These are phyloP conservation scores for Pleuronectes platessa DNA, from an alignment of 2,113 vertebrate genomes.

Conservation along the genomic window DNA sequence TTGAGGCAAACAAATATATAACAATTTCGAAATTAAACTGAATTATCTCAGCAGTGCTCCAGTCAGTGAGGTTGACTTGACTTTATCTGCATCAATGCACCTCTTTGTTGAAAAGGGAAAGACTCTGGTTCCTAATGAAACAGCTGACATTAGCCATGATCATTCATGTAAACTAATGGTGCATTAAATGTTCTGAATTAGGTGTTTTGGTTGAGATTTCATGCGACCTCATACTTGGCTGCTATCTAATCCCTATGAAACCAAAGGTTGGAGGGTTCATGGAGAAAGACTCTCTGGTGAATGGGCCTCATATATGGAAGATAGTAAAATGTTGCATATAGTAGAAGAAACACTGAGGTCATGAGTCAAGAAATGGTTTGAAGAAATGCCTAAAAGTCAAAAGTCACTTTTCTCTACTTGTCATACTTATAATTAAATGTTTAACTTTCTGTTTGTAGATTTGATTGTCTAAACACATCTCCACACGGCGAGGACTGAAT, in stretches of 20 bases:
- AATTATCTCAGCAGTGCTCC: constrained; percentile 7
- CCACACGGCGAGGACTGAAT: not conserved
- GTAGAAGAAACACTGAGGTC: not conserved
- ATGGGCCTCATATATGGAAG: not conserved
- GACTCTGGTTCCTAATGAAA: not conserved
- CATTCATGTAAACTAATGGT: constrained; percentile 9
- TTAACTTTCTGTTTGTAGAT: no score
- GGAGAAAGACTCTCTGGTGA: not conserved
- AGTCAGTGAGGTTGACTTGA: constrained; percentile 11
- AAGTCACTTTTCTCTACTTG: not conserved
- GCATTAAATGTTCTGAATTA: constrained; percentile 9
- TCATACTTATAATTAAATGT: not conserved
- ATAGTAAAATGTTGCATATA: not conserved
- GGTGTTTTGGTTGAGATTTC: not conserved
- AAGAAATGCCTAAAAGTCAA: not conserved
- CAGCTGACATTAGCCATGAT: constrained; percentile 1
- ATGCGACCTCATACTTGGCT: constrained; percentile 12
- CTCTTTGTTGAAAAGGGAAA: not conserved
- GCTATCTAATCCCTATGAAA: not conserved
- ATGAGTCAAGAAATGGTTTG: not conserved
- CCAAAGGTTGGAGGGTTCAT: constrained; percentile 3
- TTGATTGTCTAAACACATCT: no score
- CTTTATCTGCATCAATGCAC: not conserved
- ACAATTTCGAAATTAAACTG: no score
- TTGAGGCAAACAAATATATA: no score